Conservation (phyloP, 2,888 invertebrate genomes). For the Teleiodes luculella region DNA sequence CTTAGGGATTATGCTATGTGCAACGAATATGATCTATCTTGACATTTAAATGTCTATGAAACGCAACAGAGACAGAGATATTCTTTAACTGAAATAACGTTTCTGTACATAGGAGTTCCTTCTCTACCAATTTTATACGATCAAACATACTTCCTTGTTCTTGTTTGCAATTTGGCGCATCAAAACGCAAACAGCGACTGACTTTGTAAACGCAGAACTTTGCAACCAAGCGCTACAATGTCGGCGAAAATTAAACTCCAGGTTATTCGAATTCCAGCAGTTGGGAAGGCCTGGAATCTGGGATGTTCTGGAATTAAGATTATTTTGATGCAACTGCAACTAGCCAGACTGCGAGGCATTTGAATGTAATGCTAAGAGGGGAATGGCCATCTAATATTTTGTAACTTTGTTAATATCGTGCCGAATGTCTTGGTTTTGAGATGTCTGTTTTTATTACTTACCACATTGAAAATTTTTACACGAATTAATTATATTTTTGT, state of each 20-base stretch:
- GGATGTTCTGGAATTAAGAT: conserved; percentile 9
- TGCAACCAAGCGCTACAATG: conserved; percentile 12
- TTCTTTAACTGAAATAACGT: background rate
- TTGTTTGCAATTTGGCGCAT: background rate
- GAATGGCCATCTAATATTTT: background rate
- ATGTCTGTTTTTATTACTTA: no score
- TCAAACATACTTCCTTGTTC: no score
- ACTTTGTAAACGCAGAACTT: background rate
- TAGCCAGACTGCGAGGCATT: background rate
- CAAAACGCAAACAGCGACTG: background rate
- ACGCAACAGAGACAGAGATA: no score
- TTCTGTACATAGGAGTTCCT: no score
- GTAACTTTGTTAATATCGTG: background rate
- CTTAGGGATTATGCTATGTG: no score
- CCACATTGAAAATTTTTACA: no score
- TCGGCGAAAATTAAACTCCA: conserved; percentile 16
- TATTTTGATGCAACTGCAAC: conserved; percentile 13
- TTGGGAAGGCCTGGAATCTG: conserved; percentile 3
- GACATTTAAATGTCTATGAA: no score
- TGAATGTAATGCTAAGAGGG: background rate
- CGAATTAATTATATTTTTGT: no score
- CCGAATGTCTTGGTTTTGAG: no score
- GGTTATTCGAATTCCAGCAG: conserved; percentile 13
- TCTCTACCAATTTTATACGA: no score
- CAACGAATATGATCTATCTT: no score